Conservation (phyloP, 2,888 invertebrate species). For the Lasioglossum pauxillum region DNA sequence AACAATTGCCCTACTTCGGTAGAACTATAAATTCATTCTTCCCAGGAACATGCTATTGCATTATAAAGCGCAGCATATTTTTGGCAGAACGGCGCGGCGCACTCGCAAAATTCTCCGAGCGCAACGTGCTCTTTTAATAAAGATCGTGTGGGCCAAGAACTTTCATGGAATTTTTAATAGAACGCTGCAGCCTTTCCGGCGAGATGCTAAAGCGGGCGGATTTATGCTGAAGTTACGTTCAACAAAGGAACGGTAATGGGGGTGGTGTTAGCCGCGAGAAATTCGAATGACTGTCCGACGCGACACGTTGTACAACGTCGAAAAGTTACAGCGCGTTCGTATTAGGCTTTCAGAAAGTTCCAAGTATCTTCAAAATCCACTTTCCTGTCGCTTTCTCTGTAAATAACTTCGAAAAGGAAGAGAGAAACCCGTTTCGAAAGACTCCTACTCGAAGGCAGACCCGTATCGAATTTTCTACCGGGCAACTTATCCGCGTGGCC, state of each 20-base stretch:
- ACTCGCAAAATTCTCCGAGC: not conserved
- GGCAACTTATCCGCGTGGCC: not conserved
- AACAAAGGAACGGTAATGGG: constrained; percentile 10
- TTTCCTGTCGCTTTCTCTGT: constrained; percentile 49
- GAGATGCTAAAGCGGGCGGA: not conserved
- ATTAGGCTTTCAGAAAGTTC: constrained; percentile 12
- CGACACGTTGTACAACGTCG: not conserved
- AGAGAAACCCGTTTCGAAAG: constrained; percentile 36
- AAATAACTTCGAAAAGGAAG: constrained; percentile 19
- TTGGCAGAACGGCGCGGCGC: not conserved
- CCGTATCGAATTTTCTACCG: constrained; percentile 7
- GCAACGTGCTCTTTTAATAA: not conserved
- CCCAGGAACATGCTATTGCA: not conserved
- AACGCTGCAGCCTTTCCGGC: not conserved
- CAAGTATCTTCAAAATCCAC: constrained; percentile 27
- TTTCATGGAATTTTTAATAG: constrained; percentile 6
- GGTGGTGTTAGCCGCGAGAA: constrained; percentile 7
- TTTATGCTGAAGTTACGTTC: not conserved
- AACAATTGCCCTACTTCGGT: not conserved
- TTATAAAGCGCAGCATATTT: not conserved
- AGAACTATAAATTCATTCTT: not conserved
- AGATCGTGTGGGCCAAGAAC: not conserved
- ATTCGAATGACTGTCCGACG: not conserved
- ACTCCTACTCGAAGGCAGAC: constrained; percentile 31
- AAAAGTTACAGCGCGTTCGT: not conserved